A percentile compares a stretch with the other conserved stretches of the same genome.
phyloP scores from a whole-genome alignment of 2,888 invertebrate genomes.

The Leptopilina syphax region DNA sequence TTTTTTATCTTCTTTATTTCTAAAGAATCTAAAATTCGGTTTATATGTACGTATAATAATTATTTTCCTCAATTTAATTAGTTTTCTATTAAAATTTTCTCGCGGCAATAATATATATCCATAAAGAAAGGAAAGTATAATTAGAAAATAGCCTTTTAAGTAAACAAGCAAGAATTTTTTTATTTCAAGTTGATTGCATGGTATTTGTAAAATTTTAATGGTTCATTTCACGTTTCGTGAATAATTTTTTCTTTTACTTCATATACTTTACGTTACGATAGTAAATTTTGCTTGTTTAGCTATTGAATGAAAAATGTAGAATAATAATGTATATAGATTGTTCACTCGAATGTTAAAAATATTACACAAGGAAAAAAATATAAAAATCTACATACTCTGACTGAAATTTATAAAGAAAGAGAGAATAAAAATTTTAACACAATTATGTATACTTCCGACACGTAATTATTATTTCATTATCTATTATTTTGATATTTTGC shows the following conservation, averaged over 20 bases:
- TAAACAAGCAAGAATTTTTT: not conserved
- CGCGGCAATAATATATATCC: not conserved
- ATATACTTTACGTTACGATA: not conserved
- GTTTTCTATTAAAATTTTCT: constrained; percentile 10
- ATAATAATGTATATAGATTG: too few species aligned
- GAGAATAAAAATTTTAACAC: too few species aligned
- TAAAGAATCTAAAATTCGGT: too few species aligned
- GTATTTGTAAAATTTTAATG: constrained; percentile 8
- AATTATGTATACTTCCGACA: too few species aligned
- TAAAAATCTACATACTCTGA: not conserved
- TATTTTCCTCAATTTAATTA: not conserved
- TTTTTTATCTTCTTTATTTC: too few species aligned
- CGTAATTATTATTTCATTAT: too few species aligned
- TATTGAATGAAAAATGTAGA: not conserved
- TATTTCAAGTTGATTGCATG: constrained; percentile 3
- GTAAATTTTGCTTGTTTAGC: constrained; percentile 4
- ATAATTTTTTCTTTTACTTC: not conserved
- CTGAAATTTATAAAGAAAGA: not conserved
- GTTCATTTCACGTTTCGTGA: not conserved
- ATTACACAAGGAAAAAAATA: not conserved
- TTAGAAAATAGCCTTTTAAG: constrained; percentile 15
- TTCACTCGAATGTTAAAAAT: constrained; percentile 19
- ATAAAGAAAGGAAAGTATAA: constrained; percentile 6
- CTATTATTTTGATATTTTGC: too few species aligned
- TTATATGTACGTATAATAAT: too few species aligned